Evolutionary conservation across 2,113 vertebrate genomes (phyloP).

Genomic region (Melanerpes formicivorus): DNA sequence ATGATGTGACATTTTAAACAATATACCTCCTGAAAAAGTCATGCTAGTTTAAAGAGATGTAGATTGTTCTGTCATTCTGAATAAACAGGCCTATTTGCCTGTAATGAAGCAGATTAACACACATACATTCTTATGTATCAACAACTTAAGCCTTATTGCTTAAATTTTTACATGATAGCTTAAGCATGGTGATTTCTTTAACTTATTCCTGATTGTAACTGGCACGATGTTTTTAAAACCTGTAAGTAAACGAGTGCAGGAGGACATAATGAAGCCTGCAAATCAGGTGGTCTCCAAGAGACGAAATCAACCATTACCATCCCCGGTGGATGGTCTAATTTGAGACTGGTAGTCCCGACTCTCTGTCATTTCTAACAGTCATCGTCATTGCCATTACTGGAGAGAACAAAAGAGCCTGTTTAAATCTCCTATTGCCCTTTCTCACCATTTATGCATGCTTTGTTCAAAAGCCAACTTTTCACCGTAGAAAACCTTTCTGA

Average conservation of each 20-base stretch:
- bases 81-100: neutral
- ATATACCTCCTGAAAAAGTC: neutral
- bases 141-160: neutral
- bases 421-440: neutral
- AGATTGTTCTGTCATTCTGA: neutral
- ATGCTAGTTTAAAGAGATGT: accelerated
- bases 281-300: neutral
- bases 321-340: accelerated
- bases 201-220: neutral
- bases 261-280: neutral
- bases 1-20: neutral
- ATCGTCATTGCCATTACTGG: accelerated
- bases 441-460: accelerated
- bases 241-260: accelerated
- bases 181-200: neutral
- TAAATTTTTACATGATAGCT: neutral
- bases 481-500: neutral
- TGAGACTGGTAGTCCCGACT: neutral
- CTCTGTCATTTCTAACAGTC: neutral
- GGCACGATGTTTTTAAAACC: neutral
- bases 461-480: neutral
- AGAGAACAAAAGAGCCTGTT: neutral
- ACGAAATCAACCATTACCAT: neutral
- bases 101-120: neutral
- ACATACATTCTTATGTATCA: neutral